Evolutionary conservation across 1,140 invertebrate species (phyloP).

Genomic region (Heliconius himera): DNA sequence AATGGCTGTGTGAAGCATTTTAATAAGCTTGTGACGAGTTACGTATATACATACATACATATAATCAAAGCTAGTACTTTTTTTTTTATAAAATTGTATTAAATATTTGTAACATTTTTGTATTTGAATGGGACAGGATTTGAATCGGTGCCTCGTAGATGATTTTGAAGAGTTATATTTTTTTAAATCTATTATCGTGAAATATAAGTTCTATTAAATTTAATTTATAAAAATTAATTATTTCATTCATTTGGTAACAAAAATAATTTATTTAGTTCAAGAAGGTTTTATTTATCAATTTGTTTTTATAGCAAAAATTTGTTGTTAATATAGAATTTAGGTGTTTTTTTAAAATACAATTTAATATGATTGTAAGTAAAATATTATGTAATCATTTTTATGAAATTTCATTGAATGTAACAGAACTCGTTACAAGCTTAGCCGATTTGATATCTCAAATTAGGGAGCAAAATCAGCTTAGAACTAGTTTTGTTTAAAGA

Average conservation of each 20-base stretch:
- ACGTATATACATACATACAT: background rate
- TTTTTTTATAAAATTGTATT: too few relatives aligned
- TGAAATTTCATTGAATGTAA: background rate
- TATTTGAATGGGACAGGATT: too few relatives aligned
- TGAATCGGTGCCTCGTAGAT: too few relatives aligned
- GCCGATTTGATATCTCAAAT: constrained; percentile 40
- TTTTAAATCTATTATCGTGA: too few relatives aligned
- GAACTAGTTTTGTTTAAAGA: constrained; percentile 55
- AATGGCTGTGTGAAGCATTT: constrained; percentile 42
- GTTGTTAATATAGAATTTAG: background rate
- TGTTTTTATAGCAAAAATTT: too few relatives aligned
- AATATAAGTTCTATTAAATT: too few relatives aligned
- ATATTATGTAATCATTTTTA: background rate
- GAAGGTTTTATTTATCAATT: too few relatives aligned
- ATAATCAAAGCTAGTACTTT: background rate
- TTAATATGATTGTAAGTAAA: background rate
- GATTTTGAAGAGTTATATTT: too few relatives aligned
- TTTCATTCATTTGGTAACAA: too few relatives aligned
- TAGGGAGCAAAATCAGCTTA: constrained; percentile 39
- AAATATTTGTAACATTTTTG: too few relatives aligned
- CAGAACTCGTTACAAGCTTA: constrained; percentile 5
- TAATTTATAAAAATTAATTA: too few relatives aligned
- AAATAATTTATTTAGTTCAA: too few relatives aligned
- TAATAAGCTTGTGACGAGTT: constrained; percentile 22
- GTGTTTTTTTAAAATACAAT: background rate